Conservation (phyloP, 2,888 invertebrate genomes). For the Cosmia pyralina region DNA sequence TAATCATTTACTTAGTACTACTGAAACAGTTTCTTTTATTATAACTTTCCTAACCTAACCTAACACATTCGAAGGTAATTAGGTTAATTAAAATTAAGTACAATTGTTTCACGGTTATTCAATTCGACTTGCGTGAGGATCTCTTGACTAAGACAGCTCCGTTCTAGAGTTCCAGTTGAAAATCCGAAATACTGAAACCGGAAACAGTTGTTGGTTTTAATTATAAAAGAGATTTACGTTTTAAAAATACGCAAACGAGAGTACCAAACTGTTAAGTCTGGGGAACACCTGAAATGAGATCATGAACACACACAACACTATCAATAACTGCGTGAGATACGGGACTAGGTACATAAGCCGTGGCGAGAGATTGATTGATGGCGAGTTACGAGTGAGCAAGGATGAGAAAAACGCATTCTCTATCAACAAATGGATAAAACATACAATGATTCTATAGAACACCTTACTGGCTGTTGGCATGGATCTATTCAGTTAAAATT, state of each 20-base stretch:
- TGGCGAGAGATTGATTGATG: slow-evolving; percentile 43
- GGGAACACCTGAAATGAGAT: slow-evolving; percentile 33
- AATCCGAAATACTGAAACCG: background rate
- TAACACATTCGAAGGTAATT: background rate
- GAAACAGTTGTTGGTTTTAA: background rate
- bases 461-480: slow-evolving; percentile 28
- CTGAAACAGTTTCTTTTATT: background rate
- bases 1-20: background rate
- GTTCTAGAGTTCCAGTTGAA: background rate
- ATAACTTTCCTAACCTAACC: too few relatives aligned
- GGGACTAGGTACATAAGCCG: slow-evolving; percentile 7
- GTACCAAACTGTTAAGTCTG: background rate
- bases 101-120: background rate
- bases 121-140: background rate
- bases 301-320: slow-evolving; percentile 25
- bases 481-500: slow-evolving; percentile 40
- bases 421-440: slow-evolving; percentile 41
- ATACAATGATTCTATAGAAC: slow-evolving; percentile 10
- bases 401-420: slow-evolving; percentile 56
- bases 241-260: slow-evolving; percentile 1
- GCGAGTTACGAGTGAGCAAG: slow-evolving; percentile 36
- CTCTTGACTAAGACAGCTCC: background rate
- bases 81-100: background rate
- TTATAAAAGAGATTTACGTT: background rate
- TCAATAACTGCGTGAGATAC: slow-evolving; percentile 27